Base-by-base conservation (phyloP, 2,797 vertebrate genomes). In the Atherinosoma microstoma region DNA sequence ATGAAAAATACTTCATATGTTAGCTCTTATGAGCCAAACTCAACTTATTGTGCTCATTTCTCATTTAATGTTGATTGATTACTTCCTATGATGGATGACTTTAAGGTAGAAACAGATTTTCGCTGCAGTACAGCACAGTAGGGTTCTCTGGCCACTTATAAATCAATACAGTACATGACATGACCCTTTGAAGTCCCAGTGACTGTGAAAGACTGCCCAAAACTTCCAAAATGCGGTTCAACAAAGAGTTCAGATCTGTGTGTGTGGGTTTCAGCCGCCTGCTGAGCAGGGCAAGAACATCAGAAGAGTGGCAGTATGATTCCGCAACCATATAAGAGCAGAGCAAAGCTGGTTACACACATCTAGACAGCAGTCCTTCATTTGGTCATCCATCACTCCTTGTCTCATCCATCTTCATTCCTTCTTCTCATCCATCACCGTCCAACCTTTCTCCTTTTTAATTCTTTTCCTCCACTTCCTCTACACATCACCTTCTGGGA, bases 141-240 rank as follows among this genome's bases (percentile, higher is more conserved):
- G 63, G 86, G 62, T 40, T 82, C 66, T 35, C 10, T 61, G 32
- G 68, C 64, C 15, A 2, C 75, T 75, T 87, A 88, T 90, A 85
- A 90, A 92, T 93, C 90, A 91, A 36, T 56, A 57, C 88, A 89
- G 38, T 49, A 54, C 40, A 53, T 73, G 79, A 77, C 83, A 78
- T 76, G 51, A 27, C 57, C 32, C 63, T 64, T 73, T 78, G 86
- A 79, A 82, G 71, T 80, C 47, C 64, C 57, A 38, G 64, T 82
- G 75, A 78, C 75, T 75, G 35, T 79, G 40, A 67, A 58, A 74
- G 69, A 73, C 66, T 64, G 54, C 73, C 67, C 45, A 60, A 27
- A 79, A 58, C 34, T 67, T 73, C 69, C 70, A 65, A 78, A 59
- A 76, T 80, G 54, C 58, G 63, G 49, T 47, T 84, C 63, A 62